Conservation (phyloP, 2,797 vertebrate genomes). For the Helarctos malayanus region DNA sequence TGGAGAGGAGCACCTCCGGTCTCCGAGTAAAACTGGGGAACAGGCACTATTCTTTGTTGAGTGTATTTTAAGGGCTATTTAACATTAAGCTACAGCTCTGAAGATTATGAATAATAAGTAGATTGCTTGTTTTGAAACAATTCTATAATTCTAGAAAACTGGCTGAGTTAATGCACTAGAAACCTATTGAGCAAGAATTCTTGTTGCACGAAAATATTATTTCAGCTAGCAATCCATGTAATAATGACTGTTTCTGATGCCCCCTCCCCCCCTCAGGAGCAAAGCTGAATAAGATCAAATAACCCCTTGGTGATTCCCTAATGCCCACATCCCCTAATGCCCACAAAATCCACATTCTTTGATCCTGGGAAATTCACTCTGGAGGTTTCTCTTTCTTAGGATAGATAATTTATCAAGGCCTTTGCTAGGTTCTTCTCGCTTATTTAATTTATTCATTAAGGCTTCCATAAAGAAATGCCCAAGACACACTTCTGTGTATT, state of each 20-base stretch:
- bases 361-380: not conserved
- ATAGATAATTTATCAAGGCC: not conserved
- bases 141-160: slow-evolving; percentile 55
- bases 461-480: not conserved
- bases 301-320: not conserved
- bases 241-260: not conserved
- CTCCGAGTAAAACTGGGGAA: slow-evolving; percentile 1
- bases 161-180: slow-evolving; percentile 37
- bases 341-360: not conserved
- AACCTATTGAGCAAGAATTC: not conserved
- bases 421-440: not conserved
- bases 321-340: not conserved
- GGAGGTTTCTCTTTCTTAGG: not conserved
- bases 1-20: not conserved
- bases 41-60: not conserved
- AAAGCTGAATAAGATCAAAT: accelerated
- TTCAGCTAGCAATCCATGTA: slow-evolving; percentile 39
- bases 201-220: slow-evolving; percentile 11
- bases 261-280: accelerated
- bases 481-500: not conserved
- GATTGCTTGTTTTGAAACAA: slow-evolving; percentile 51
- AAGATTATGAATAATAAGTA: slow-evolving; percentile 29
- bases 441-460: not conserved
- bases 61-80: slow-evolving; percentile 55
- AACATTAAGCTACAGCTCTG: slow-evolving; percentile 16